Evolutionary conservation across 2,797 vertebrate genomes (phyloP), one percentile per base, ranked within the genome.

Genomic region (Gymnoscopelus microlampas): DNA sequence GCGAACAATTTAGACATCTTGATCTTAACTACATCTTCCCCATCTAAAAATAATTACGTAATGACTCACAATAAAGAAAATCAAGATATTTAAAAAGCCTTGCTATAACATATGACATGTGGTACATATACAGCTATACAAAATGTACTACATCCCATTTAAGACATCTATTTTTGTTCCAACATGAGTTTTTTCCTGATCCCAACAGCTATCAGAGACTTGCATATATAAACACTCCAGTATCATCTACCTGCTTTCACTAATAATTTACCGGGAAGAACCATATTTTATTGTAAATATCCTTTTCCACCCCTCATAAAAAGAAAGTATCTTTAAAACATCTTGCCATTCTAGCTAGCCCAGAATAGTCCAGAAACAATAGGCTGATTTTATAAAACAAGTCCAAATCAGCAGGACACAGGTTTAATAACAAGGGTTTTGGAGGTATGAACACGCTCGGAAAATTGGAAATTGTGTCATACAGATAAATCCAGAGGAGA

Each of bases 291-390:
- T 39, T 39, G 35, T 39, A 6, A 39, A 39, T 39, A 39, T 8
- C 5, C 35, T 8, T 8, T 8, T 3, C 39, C 39, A 1, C 39
- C 26, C 60, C 0, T 0, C 23, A 56, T 66, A 32, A 55, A 54
- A 26, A 66, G 54, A 88, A 86, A 76, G 77, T 71, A 70, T 76
- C 68, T 68, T 66, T n/a, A 70, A 78, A 68, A 29, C 5, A 39
- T 58, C 10, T 39, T 10, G 4, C 55, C 15, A 15, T 44, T 70
- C 63, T 56, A 35, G 29, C 49, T 12, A 47, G 1, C 6, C 32
- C 54, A 65, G 68, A 23, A 29, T 55, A 75, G 49, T 53, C 26
- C 35, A 9, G 29, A n/a, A 26, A 15, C 50, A 63, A 12, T 48
- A 29, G 49, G 13, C 10, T 57, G 63, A 81, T 73, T 77, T 70